Evolutionary conservation across 2,888 invertebrate species (phyloP), one percentile per base, ranked within the genome.

Genomic region (Drosophila macrospina): DNA sequence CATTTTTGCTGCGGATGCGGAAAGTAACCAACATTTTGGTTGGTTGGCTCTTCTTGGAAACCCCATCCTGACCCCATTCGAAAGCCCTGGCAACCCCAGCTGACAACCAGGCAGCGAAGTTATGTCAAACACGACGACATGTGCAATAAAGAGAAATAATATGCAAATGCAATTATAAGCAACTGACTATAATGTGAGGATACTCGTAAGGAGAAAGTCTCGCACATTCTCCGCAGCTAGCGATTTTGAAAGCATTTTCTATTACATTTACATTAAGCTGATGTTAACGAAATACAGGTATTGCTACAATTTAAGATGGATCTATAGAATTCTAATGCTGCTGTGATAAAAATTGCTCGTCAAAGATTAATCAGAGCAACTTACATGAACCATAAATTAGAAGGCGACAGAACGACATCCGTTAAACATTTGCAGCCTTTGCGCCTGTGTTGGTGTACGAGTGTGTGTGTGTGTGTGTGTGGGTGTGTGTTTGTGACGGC

Each of bases 121-220:
- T 72, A 79, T 87, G 84, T 87, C 88, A 79, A 78, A 76, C 61
- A 48, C 61, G 80, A 60, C 75, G 88, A 86, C 84, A 83, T 84
- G 86, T 88, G 86, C 84, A 84, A 84, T 86, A 86, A 78, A 86
- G 70, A 78, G 69, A 88, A 88, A 88, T 88, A 88, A 88, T 84
- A 88, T 84, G 84, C 88, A 84, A 88, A 84, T 84, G 88, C 88
- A 84, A 84, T 84, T 84, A 84, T 86, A 80, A 84, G 78, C 76
- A 83, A 74, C 86, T 78, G 69, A 54, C 59, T 56, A 65, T 73
- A 76, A 77, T 75, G 28, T 15, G 15, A 28, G 32, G 5, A 24
- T 24, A 26, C 10, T 20, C 34, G 34, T 5, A 37, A 26, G 15
- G 7, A 32, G 24, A 28, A 28, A 5, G 7, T 7, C 28, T 28